phyloP scores from a whole-genome alignment of 2,888 invertebrate genomes.

The Pheosia tremula region DNA sequence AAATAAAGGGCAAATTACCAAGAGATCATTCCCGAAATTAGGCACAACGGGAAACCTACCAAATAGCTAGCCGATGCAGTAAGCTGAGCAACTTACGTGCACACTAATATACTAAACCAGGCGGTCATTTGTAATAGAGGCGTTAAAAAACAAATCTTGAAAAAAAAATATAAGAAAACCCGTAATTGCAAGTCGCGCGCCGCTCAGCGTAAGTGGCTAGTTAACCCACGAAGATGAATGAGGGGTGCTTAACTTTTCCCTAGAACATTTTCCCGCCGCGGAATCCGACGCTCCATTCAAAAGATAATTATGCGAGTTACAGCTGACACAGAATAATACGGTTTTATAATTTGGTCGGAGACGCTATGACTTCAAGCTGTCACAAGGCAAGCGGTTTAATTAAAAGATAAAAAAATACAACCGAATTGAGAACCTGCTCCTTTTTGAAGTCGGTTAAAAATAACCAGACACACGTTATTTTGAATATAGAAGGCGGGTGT shows the following conservation, averaged over 20 bases:
- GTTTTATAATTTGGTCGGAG: neutral
- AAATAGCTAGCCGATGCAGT: too few species aligned
- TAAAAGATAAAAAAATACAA: too few species aligned
- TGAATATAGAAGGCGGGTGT: too few species aligned
- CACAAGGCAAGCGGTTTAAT: too few species aligned
- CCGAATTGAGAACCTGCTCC: too few species aligned
- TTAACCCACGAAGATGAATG: constrained; percentile 3
- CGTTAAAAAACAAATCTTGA: neutral
- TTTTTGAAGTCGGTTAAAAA: too few species aligned
- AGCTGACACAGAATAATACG: neutral
- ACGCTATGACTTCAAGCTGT: too few species aligned
- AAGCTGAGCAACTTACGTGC: neutral
- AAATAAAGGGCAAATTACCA: too few species aligned
- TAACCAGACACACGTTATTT: too few species aligned
- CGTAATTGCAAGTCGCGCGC: neutral
- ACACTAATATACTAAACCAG: neutral
- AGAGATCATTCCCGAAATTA: too few species aligned
- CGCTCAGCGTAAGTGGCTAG: neutral
- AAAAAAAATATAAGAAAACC: neutral
- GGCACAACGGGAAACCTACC: too few species aligned
- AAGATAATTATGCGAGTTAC: constrained; percentile 3
- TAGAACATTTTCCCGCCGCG: neutral
- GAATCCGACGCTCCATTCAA: neutral
- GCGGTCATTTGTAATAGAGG: neutral
- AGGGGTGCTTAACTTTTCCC: constrained; percentile 1